Evolutionary conservation across 2,797 vertebrate genomes (phyloP).

Genomic region (Pogoniulus pusillus): DNA sequence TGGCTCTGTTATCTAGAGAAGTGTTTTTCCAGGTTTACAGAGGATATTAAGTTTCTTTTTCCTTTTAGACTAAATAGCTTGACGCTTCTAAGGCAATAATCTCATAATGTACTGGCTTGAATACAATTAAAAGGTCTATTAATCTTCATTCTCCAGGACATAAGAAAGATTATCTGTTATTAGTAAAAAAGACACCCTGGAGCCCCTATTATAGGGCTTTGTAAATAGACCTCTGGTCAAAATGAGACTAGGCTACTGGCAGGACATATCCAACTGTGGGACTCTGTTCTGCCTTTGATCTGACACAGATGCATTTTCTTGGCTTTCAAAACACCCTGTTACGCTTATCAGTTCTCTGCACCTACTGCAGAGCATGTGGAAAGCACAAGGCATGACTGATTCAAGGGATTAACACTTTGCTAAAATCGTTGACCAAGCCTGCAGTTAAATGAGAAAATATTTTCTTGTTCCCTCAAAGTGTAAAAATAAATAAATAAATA

Average conservation of each 20-base stretch:
- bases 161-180: slow-evolving; percentile 20
- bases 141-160: slow-evolving; percentile 24
- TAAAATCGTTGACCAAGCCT: neutral
- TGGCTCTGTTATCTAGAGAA: neutral
- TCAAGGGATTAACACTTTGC: neutral
- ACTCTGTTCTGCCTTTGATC: slow-evolving; percentile 9
- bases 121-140: slow-evolving; percentile 39
- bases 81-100: slow-evolving; percentile 23
- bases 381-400: neutral
- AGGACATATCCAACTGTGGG: neutral
- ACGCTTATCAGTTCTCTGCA: neutral
- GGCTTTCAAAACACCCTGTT: neutral
- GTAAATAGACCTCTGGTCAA: neutral
- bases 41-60: slow-evolving; percentile 3
- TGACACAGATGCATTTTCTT: neutral
- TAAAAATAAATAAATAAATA: neutral
- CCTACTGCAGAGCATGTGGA: rapidly evolving
- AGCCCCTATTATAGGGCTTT: neutral
- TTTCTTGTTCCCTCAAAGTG: neutral
- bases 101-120: neutral
- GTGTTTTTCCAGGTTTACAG: neutral
- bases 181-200: neutral
- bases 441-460: neutral
- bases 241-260: neutral
- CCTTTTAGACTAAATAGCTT: neutral